These are phyloP conservation scores for Darevskia mixta DNA, from an alignment of 2,797 vertebrate species.

Conservation along the genomic window DNA sequence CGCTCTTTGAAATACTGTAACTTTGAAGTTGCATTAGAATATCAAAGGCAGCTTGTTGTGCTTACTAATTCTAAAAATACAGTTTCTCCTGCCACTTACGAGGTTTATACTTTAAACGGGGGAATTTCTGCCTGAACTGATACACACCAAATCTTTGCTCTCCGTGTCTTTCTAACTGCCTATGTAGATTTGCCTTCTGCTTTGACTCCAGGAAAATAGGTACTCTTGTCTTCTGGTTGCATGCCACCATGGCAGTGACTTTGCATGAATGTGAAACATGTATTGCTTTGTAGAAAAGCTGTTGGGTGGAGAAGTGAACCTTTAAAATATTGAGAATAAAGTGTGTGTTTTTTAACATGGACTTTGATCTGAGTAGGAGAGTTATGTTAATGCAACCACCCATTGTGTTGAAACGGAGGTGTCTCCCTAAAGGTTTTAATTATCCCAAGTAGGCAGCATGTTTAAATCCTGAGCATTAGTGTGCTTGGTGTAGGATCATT, in stretches of 20 bases:
- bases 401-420: not conserved
- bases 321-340: not conserved
- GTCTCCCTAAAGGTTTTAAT: not conserved
- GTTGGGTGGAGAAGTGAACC: not conserved
- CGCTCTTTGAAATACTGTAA: not conserved
- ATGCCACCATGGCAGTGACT: not conserved
- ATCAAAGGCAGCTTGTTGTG: conserved; percentile 2
- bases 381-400: not conserved
- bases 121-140: not conserved
- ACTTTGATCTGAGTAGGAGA: not conserved
- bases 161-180: not conserved
- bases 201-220: not conserved
- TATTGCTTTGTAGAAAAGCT: not conserved
- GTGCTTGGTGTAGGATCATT: not conserved
- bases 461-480: not conserved
- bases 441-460: not conserved
- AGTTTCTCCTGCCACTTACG: not conserved
- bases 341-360: not conserved
- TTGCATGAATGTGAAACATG: not conserved
- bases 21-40: conserved; percentile 30
- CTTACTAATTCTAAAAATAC: not conserved
- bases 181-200: not conserved
- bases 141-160: not conserved
- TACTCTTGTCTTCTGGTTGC: not conserved
- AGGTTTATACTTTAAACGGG: not conserved